These are phyloP conservation scores for Ennomos quercinarius DNA, from an alignment of 2,888 invertebrate species.

Conservation along the genomic window DNA sequence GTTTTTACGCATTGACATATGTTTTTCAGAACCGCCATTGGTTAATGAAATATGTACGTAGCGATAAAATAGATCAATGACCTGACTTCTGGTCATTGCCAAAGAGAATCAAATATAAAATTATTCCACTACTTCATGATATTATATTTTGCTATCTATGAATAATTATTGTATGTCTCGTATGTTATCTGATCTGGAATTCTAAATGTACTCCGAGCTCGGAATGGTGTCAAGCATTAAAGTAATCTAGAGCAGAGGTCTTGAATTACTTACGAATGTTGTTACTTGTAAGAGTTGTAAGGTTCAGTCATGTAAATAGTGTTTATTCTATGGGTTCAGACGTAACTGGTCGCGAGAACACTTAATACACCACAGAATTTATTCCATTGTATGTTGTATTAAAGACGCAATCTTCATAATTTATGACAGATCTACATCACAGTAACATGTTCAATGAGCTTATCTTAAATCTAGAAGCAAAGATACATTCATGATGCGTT, in stretches of 20 bases:
- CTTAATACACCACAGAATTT: too few relatives aligned
- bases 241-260: slow-evolving; percentile 29
- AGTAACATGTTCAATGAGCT: slow-evolving; percentile 14
- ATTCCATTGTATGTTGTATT: too few relatives aligned
- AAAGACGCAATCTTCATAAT: slow-evolving; percentile 31
- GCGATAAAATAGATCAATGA: slow-evolving; percentile 18
- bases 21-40: slow-evolving; percentile 22
- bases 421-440: slow-evolving; percentile 17
- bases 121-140: slow-evolving; percentile 5
- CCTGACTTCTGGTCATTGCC: slow-evolving; percentile 15
- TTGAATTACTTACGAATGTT: slow-evolving; percentile 22
- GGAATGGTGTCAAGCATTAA: slow-evolving; percentile 27
- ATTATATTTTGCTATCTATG: not conserved
- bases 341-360: too few relatives aligned
- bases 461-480: slow-evolving; percentile 11
- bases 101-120: slow-evolving; percentile 8
- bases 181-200: slow-evolving; percentile 15
- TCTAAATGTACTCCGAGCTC: slow-evolving; percentile 10
- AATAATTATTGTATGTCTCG: slow-evolving; percentile 3
- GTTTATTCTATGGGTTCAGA: slow-evolving; percentile 26
- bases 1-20: slow-evolving; percentile 24
- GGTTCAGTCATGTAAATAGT: slow-evolving; percentile 17
- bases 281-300: slow-evolving; percentile 23
- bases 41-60: slow-evolving; percentile 1
- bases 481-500: slow-evolving; percentile 2